A percentile compares a stretch with the other conserved stretches of the same genome.
Evolutionary conservation across 2,797 vertebrate genomes (phyloP).

Genomic region (Miichthys miiuy): DNA sequence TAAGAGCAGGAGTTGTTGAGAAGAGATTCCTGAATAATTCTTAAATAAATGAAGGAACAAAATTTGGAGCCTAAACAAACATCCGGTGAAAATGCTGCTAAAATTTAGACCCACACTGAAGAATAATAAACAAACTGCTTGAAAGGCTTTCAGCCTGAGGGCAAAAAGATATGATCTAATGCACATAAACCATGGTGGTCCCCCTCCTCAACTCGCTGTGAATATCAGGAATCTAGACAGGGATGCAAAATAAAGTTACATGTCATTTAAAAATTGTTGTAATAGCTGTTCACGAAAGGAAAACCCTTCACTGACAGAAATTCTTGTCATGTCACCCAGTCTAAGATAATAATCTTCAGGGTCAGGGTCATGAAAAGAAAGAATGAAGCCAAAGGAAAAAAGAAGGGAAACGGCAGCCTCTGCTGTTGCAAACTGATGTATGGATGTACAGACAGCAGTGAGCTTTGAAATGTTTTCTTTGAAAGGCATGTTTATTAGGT

Average conservation of each 20-base stretch:
- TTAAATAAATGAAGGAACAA: conserved; percentile 31
- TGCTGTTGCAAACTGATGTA: conserved; percentile 2
- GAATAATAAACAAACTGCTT: conserved; percentile 47
- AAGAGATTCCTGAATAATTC: conserved; percentile 16
- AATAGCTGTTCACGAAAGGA: not conserved
- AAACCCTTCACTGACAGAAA: not conserved
- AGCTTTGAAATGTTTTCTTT: conserved; percentile 3
- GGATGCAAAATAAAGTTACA: not conserved
- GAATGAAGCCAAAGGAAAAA: conserved; percentile 17
- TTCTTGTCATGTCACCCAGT: not conserved
- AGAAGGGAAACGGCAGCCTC: not conserved
- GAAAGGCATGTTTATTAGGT: not conserved
- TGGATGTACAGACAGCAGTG: not conserved
- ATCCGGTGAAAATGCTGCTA: conserved; percentile 32
- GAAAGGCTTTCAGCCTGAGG: conserved; percentile 36
- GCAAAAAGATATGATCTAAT: conserved; percentile 35
- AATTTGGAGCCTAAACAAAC: conserved; percentile 45
- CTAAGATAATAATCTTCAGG: not conserved
- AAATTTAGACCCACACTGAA: conserved; percentile 46
- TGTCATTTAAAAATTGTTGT: not conserved
- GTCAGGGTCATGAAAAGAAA: not conserved
- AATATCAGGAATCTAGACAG: not conserved
- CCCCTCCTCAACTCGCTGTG: not conserved
- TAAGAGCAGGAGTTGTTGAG: conserved; percentile 14
- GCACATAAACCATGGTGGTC: conserved; percentile 30